Base-by-base conservation (phyloP, 2,797 vertebrate species). In the Apogon hyalosoma region DNA sequence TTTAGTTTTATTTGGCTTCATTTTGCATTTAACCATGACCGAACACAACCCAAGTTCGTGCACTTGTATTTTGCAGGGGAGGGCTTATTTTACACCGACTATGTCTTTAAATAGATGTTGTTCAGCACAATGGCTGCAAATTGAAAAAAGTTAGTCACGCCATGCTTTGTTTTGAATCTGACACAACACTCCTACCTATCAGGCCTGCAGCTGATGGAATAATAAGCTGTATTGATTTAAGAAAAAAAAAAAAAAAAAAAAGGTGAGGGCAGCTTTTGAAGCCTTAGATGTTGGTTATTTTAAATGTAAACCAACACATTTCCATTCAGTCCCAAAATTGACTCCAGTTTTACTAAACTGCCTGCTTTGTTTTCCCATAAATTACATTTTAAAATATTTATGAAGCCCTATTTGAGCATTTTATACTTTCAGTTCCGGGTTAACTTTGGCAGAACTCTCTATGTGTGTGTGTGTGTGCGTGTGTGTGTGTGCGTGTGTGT, bases 111-210 rank as follows among this genome's bases (percentile, higher is more conserved):
- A 52, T 52, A 56, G 49, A 67, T 5, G n/a, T 9, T 0, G 1
- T 43, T 72, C 52, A 62, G 65, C 28, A 16, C 39, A 64, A 43
- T 70, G 28, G 21, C 18, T 28, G 24, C 33, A 79, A 61, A 75
- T 52, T 45, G 2, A 72, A 78, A 78, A 54, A 50, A 43, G 56
- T 56, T 63, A 52, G 71, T 66, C 50, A 47, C 45, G 60, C 60
- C 14, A 43, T 36, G 49, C 56, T 62, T 53, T 54, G 39, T 33
- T 71, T 68, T 18, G 50, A 69, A 52, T 62, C 52, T 42, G 41
- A 16, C 38, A 56, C 40, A 53, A 48, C 31, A 8, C n/a, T 39
- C 19, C 36, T 53, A 15, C 47, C 60, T 71, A 15, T 48, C 6
- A n/a, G 12, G 15, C 8, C 7, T 18, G 61, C 28, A 55, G 11